Percentiles rank a stretch among this genome's conserved stretches.
phyloP scores from a whole-genome alignment of 2,797 vertebrate species.

The Epinephelus coioides region DNA sequence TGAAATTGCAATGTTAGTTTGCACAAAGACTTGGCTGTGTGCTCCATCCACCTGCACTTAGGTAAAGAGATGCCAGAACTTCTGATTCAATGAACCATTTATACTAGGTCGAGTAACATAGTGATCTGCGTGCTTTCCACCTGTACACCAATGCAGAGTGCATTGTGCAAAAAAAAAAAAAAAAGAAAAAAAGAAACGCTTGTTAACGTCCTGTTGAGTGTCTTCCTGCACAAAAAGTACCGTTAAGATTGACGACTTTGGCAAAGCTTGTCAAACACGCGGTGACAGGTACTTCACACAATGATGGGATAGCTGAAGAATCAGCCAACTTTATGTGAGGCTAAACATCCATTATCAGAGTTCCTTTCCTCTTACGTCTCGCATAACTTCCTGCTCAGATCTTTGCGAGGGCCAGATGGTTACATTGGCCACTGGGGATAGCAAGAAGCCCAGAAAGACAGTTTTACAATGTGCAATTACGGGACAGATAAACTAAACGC shows the following conservation, averaged over 20 bases:
- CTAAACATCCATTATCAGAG: conserved; percentile 78
- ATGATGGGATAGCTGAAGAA: conserved; percentile 62
- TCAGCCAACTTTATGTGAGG: conserved; percentile 68
- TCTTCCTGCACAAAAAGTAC: conserved; percentile 26
- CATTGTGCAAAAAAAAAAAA: conserved; percentile 8
- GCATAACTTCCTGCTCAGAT: conserved; percentile 81
- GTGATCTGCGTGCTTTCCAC: conserved; percentile 46
- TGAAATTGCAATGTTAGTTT: conserved; percentile 45
- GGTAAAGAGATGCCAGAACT: conserved; percentile 72
- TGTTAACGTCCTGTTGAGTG: conserved; percentile 23
- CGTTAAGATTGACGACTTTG: conserved; percentile 23
- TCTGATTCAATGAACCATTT: conserved; percentile 77
- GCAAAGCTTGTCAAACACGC: conserved; percentile 24
- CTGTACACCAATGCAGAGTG: conserved; percentile 31
- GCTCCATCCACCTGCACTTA: conserved; percentile 72
- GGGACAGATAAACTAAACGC: conserved; percentile 80
- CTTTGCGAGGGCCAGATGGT: conserved; percentile 84
- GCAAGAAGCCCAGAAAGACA: conserved; percentile 76
- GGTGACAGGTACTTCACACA: conserved; percentile 60
- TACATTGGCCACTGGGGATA: conserved; percentile 82
- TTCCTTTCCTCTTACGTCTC: conserved; percentile 79
- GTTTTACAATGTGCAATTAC: conserved; percentile 85
- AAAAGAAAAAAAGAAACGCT: neutral
- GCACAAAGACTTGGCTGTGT: conserved; percentile 79
- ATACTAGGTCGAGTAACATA: conserved; percentile 58